These are phyloP conservation scores for Gymnothorax javanicus DNA, from an alignment of 2,797 vertebrate genomes.

Conservation along the genomic window DNA sequence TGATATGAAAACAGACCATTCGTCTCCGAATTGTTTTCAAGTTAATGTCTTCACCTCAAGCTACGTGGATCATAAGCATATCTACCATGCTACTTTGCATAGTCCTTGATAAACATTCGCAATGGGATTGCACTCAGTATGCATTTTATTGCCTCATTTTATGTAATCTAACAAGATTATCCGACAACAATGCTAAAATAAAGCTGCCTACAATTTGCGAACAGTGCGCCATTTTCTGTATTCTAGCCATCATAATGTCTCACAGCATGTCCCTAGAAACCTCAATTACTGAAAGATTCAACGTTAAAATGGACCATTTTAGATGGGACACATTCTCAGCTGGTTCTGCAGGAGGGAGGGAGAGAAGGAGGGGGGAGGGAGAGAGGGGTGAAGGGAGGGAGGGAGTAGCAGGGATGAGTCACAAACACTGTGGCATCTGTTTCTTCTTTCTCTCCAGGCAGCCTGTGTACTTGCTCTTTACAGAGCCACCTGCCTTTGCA, in stretches of 20 bases:
- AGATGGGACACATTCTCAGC: not conserved
- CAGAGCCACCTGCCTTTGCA: not conserved
- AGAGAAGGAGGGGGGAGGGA: not conserved
- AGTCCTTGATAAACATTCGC: not conserved
- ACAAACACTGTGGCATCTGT: not conserved
- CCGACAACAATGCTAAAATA: not conserved
- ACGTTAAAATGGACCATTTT: not conserved
- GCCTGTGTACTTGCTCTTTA: slow-evolving; percentile 2
- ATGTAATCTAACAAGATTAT: not conserved
- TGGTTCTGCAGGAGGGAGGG: not conserved
- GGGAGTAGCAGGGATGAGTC: not conserved
- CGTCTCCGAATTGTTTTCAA: not conserved
- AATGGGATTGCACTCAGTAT: not conserved
- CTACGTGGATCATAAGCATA: not conserved
- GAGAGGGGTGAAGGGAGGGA: not conserved
- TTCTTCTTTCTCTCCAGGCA: not conserved
- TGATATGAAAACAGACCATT: too few relatives aligned
- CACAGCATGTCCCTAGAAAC: not conserved
- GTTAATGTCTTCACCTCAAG: not conserved
- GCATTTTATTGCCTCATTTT: too few relatives aligned
- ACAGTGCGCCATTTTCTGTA: not conserved
- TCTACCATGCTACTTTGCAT: not conserved
- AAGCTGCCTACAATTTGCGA: not conserved
- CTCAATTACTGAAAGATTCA: not conserved
- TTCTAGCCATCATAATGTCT: not conserved